Conservation (phyloP, 2,888 invertebrate species). For the Callyntrura guangdongensis region DNA sequence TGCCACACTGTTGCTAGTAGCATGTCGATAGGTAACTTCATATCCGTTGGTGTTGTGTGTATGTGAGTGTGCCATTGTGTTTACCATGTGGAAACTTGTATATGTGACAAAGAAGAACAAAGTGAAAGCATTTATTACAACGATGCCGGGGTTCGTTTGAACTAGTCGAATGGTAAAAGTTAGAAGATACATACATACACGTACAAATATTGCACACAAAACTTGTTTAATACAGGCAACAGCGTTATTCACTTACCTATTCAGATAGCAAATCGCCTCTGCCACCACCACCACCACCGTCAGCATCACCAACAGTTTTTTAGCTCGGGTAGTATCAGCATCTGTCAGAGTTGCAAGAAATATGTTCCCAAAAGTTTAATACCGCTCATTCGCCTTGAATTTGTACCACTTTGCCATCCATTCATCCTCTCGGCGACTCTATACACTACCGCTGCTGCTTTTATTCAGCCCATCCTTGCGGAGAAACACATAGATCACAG, state of each 20-base stretch:
- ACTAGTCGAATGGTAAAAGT: conserved; percentile 40
- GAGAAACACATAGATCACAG: background rate
- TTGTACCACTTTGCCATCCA: conserved; percentile 78
- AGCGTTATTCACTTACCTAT: conserved; percentile 29
- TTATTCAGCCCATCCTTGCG: background rate
- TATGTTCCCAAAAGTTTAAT: conserved; percentile 79
- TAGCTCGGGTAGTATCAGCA: conserved; percentile 71
- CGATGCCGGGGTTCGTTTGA: conserved; percentile 22
- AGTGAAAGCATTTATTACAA: conserved; percentile 53
- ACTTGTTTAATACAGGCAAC: conserved; percentile 8
- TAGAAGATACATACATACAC: conserved; percentile 14
- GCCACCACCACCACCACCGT: conserved; percentile 29
- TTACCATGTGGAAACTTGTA: background rate
- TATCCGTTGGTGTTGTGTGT: background rate
- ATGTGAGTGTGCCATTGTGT: background rate
- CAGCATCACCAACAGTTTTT: conserved; percentile 50
- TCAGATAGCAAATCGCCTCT: conserved; percentile 37
- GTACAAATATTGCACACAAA: background rate
- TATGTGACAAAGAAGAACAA: conserved; percentile 53
- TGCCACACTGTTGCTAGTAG: conserved; percentile 50
- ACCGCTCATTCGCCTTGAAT: conserved; percentile 77
- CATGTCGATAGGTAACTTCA: background rate
- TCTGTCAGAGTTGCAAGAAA: conserved; percentile 77
- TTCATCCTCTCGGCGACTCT: conserved; percentile 67
- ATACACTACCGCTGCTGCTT: background rate